A percentile compares a stretch with the other conserved stretches of the same genome.
phyloP scores from a whole-genome alignment of 2,113 vertebrate genomes.

The Crotalus helleri region DNA sequence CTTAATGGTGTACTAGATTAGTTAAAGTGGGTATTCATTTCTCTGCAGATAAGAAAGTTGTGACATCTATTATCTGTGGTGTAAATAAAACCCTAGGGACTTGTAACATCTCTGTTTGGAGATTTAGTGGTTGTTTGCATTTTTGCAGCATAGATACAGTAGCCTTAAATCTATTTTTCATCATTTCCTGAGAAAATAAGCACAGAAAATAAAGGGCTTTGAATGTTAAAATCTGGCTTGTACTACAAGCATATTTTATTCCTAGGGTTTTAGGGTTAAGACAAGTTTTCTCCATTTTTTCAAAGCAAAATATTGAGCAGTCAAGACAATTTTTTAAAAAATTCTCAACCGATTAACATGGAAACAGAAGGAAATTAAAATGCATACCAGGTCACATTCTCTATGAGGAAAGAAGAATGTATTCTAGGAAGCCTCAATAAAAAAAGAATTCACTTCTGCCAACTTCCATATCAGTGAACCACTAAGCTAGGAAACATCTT shows the following conservation, averaged over 20 bases:
- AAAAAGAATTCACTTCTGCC: constrained; percentile 32
- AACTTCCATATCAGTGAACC: constrained; percentile 36
- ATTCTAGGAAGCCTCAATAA: constrained; percentile 31
- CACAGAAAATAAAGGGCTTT: background rate
- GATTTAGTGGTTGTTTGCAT: background rate
- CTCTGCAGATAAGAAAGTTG: background rate
- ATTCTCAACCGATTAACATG: constrained; percentile 10
- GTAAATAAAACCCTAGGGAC: background rate
- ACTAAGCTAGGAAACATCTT: constrained; percentile 33
- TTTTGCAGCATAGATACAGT: background rate
- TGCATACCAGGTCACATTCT: constrained; percentile 30
- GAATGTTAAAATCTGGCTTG: background rate
- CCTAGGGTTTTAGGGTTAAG: background rate
- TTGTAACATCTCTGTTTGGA: background rate
- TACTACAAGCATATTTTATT: background rate
- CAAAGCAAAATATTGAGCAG: background rate
- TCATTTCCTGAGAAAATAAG: background rate
- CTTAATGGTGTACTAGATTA: background rate
- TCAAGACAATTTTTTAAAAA: constrained; percentile 10
- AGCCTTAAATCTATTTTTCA: background rate
- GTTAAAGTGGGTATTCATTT: background rate
- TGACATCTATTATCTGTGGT: background rate
- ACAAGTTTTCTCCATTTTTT: background rate
- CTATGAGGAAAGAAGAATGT: background rate
- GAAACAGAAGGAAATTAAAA: constrained; percentile 47